Evolutionary conservation across 2,888 invertebrate species (phyloP).

Genomic region (Mesorhabditis spiculigera): DNA sequence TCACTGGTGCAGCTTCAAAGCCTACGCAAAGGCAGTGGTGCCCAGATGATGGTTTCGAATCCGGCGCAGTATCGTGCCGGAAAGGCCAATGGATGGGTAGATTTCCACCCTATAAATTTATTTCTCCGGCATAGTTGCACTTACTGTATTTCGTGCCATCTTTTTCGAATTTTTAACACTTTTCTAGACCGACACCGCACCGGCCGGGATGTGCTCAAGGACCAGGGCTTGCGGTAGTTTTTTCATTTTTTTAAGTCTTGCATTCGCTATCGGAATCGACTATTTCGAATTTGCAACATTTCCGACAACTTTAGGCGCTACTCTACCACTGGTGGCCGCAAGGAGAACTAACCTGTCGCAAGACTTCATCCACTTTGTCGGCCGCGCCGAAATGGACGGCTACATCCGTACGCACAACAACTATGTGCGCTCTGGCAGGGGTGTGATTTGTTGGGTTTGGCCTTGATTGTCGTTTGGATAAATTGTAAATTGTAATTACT

Average conservation of each 20-base stretch:
- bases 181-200: neutral
- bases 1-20: neutral
- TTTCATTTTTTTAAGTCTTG: neutral
- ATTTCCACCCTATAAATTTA: neutral
- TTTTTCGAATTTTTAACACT: neutral
- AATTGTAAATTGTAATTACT: too few relatives aligned
- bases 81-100: neutral
- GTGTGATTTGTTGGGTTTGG: slow-evolving; percentile 5
- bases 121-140: neutral
- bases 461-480: neutral
- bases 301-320: slow-evolving; percentile 2
- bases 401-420: neutral
- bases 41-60: neutral
- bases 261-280: neutral
- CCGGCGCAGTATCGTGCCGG: neutral
- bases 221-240: neutral
- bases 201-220: slow-evolving; percentile 4
- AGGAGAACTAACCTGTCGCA: neutral
- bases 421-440: neutral
- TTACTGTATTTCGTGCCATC: neutral
- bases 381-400: neutral
- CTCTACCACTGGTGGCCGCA: neutral
- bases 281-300: neutral
- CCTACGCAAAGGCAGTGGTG: neutral
- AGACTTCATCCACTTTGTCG: neutral